Conservation (phyloP, 1,140 invertebrate genomes). For the Frieseomelitta varia region DNA sequence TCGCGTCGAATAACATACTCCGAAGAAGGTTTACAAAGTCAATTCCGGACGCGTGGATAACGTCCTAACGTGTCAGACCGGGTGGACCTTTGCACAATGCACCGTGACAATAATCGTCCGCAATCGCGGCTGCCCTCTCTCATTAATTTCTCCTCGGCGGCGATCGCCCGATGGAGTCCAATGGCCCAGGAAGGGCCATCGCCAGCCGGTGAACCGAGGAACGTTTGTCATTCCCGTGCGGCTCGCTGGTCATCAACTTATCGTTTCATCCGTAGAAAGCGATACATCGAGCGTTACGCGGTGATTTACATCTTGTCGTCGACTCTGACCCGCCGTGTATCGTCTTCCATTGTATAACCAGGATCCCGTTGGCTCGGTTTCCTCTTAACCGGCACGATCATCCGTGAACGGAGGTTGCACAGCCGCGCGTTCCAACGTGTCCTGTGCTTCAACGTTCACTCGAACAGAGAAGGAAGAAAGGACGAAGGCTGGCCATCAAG, state of each 20-base stretch:
- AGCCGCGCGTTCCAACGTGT: neutral
- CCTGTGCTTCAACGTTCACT: neutral
- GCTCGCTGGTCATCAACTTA: constrained; percentile 55
- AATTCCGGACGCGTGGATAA: neutral
- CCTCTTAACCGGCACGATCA: neutral
- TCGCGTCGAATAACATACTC: neutral
- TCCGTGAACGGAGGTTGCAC: neutral
- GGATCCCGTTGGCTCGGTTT: constrained; percentile 17
- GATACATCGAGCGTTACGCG: constrained; percentile 45
- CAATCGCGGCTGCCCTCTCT: neutral
- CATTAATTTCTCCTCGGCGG: constrained; percentile 11
- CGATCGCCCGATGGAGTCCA: neutral
- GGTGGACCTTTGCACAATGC: neutral
- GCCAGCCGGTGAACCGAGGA: constrained; percentile 43
- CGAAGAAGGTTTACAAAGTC: neutral
- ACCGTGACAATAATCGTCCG: neutral
- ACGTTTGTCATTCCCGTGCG: constrained; percentile 50
- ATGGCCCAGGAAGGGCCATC: constrained; percentile 27
- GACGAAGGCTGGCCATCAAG: constrained; percentile 13
- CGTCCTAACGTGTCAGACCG: neutral
- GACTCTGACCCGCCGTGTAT: constrained; percentile 47
- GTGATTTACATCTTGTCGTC: constrained; percentile 69
- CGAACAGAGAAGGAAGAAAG: constrained; percentile 30
- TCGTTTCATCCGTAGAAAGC: constrained; percentile 55
- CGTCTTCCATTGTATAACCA: constrained; percentile 44